Base-by-base conservation (phyloP, 2,113 vertebrate genomes). In the Laticauda laticaudata region DNA sequence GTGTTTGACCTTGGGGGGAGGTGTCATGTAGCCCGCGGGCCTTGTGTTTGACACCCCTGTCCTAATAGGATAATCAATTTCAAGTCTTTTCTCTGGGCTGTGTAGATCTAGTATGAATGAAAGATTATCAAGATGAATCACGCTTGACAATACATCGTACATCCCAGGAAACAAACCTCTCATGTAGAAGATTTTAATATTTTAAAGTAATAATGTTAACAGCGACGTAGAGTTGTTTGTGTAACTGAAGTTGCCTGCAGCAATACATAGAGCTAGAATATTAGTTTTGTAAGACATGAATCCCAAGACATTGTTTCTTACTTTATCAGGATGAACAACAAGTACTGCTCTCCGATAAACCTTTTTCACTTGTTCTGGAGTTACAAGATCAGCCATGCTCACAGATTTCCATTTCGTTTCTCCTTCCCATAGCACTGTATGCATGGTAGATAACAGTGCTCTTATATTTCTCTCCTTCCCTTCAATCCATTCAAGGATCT, bases 401-500 rank as follows among this genome's bases (percentile, higher is more conserved):
- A 99, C 97, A 0, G 98, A 98, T 92, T 99, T 99, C 99, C 99
- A 99, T 95, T 98, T 99, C 15, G 98, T 99, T 97, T 99, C 99
- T 26, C 99, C 99, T 93, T 98, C 98, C 99, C 99, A 99, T 59
- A 99, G 97, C 93, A 99, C 99, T 0, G 99, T 99, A 93, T 99
- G 99, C 99, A 99, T 99, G 1, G 99, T 99, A 95, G 99, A 99
- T 15, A 99, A 98, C 94, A 99, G 97, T 0, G 99, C 99, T 86
- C 99, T 98, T 96, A 99, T 99, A 69, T 99, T 99, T 93, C 99
- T 98, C 96, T 99, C 99, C 96, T 99, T 99, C 81, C 99, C 99
- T 96, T 99, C 99, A 69, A 99, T 99, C 99, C 99, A 99, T 91
- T 99, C 99, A 94, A 99, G 97, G 81, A 99, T 98, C 99, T 99